phyloP scores from a whole-genome alignment of 2,113 vertebrate species.

The Passer montanus region DNA sequence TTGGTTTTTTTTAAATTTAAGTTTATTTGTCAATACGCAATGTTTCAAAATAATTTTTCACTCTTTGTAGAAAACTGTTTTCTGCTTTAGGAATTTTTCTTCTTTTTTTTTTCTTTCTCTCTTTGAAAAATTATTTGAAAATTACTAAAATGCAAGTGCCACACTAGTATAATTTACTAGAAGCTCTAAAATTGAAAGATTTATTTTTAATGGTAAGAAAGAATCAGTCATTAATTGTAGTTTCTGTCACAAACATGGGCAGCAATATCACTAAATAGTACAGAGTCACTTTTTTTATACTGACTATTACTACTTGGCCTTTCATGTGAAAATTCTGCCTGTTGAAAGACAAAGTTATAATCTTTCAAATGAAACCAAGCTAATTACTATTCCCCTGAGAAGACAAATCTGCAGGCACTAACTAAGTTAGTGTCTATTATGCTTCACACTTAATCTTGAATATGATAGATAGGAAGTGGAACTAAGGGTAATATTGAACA shows the following conservation, averaged over 20 bases:
- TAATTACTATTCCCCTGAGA: conserved; percentile 23
- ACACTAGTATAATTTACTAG: not conserved
- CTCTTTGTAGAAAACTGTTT: not conserved
- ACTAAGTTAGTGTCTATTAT: conserved; percentile 25
- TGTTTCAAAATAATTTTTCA: not conserved
- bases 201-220: conserved; percentile 20
- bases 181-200: conserved; percentile 1
- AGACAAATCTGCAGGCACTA: conserved; percentile 25
- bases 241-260: not conserved
- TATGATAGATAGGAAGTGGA: not conserved
- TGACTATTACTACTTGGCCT: not conserved
- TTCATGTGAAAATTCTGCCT: conserved; percentile 33
- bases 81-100: not conserved
- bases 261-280: conserved; percentile 7
- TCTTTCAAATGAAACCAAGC: conserved; percentile 34
- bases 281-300: conserved; percentile 15
- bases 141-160: conserved; percentile 11
- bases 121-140: not conserved
- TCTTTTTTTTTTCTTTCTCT: not conserved
- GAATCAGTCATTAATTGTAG: conserved; percentile 19
- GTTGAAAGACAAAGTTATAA: conserved; percentile 9
- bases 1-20: not conserved
- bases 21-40: not conserved
- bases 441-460: conserved; percentile 8
- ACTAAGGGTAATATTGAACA: not conserved